These are phyloP conservation scores for Nezara viridula DNA, from an alignment of 2,888 invertebrate species.

Conservation along the genomic window DNA sequence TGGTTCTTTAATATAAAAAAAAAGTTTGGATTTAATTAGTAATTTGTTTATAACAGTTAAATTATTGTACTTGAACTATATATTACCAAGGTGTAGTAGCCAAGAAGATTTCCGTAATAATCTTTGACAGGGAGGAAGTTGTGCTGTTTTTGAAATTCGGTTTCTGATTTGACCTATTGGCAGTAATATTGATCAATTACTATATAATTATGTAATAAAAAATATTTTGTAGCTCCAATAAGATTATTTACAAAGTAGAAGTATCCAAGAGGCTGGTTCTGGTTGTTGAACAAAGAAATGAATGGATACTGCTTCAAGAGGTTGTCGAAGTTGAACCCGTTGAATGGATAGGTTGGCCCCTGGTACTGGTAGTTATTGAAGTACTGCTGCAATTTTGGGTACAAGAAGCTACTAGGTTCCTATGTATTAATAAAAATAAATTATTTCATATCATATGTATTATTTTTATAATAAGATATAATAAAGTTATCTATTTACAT, in stretches of 20 bases:
- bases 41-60: neutral
- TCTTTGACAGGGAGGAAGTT: neutral
- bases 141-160: neutral
- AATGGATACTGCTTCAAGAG: neutral
- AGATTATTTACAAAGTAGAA: neutral
- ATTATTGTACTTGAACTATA: neutral
- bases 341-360: neutral
- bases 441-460: neutral
- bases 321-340: neutral
- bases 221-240: neutral
- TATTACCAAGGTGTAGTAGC: neutral
- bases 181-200: neutral
- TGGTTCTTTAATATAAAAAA: neutral
- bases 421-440: neutral
- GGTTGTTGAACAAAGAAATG: neutral
- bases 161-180: neutral
- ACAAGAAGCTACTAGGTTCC: neutral
- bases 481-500: neutral
- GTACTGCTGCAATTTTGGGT: neutral
- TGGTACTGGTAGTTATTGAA: neutral
- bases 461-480: too few species aligned
- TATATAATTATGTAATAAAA: neutral
- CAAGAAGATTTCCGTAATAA: neutral
- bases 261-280: neutral
- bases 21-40: neutral